Percentiles rank a stretch among this genome's conserved stretches.
Evolutionary conservation across 2,113 vertebrate genomes (phyloP).

Genomic region (Eonycteris spelaea): DNA sequence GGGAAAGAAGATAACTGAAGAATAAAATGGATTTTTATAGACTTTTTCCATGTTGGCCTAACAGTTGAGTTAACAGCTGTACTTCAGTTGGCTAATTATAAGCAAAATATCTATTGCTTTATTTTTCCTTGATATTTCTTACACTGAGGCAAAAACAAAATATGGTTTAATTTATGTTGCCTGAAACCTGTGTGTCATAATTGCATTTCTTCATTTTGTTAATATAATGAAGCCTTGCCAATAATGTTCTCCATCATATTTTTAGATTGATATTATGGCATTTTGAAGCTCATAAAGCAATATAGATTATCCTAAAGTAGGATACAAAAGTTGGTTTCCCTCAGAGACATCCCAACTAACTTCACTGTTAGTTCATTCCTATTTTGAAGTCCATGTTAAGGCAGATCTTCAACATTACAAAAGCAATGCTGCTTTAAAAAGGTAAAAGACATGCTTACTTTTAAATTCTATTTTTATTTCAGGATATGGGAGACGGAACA

Average conservation of each 20-base stretch:
- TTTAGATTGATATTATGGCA: constrained; percentile 23
- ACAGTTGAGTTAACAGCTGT: neutral
- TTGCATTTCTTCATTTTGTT: neutral
- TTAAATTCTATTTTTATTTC: constrained; percentile 47
- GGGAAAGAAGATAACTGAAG: neutral
- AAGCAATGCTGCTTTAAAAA: neutral
- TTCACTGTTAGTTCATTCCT: constrained; percentile 21
- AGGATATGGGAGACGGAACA: constrained; percentile 17
- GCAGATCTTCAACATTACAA: neutral
- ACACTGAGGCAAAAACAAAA: constrained; percentile 25
- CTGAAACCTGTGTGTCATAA: neutral
- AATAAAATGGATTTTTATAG: neutral
- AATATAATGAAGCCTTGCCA: neutral
- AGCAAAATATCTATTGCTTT: neutral
- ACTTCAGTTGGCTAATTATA: neutral
- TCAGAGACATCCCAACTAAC: neutral
- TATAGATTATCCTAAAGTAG: neutral
- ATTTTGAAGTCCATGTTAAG: constrained; percentile 33
- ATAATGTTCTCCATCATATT: neutral
- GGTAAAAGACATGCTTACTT: constrained; percentile 21
- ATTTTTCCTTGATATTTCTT: neutral
- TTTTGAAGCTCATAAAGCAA: constrained; percentile 3
- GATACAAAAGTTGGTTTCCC: neutral
- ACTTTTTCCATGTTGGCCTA: neutral
- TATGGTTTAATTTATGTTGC: neutral